Percentiles rank a stretch among this genome's conserved stretches.
These are phyloP conservation scores for Dromaius novaehollandiae DNA, from an alignment of 2,113 vertebrate species.

Conservation along the genomic window DNA sequence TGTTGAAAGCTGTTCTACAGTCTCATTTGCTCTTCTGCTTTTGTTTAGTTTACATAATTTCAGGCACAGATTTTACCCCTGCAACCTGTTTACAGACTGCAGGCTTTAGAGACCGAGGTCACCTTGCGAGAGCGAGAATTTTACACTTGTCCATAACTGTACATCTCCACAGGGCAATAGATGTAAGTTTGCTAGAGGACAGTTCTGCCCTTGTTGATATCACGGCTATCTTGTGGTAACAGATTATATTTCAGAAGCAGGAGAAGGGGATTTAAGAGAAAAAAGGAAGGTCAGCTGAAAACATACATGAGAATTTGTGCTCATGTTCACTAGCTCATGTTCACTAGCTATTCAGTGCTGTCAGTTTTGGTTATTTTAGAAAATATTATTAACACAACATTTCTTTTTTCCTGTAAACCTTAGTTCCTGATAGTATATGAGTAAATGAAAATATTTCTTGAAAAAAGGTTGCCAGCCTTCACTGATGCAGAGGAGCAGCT, in stretches of 20 bases:
- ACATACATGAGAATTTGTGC: background rate
- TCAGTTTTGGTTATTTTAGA: background rate
- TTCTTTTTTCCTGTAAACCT: background rate
- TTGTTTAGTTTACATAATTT: background rate
- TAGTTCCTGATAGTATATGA: background rate
- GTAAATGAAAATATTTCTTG: background rate
- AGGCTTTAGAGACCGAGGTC: background rate
- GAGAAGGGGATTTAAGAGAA: background rate
- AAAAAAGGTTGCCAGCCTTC: background rate
- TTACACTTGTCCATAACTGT: background rate
- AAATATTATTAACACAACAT: background rate
- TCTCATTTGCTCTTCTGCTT: background rate
- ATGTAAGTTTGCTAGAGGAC: background rate
- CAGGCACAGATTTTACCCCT: background rate
- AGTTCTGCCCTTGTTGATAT: background rate
- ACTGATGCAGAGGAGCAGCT: background rate
- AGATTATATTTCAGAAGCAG: constrained; percentile 17
- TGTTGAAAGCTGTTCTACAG: background rate
- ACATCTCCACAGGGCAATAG: background rate
- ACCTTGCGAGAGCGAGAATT: background rate
- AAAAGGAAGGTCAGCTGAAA: background rate
- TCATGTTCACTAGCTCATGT: background rate
- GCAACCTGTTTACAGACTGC: background rate
- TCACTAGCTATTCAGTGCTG: background rate
- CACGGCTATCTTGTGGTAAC: background rate